A percentile compares a stretch with the other conserved stretches of the same genome.
phyloP scores from a whole-genome alignment of 2,113 vertebrate species.

The Xyrauchen texanus region DNA sequence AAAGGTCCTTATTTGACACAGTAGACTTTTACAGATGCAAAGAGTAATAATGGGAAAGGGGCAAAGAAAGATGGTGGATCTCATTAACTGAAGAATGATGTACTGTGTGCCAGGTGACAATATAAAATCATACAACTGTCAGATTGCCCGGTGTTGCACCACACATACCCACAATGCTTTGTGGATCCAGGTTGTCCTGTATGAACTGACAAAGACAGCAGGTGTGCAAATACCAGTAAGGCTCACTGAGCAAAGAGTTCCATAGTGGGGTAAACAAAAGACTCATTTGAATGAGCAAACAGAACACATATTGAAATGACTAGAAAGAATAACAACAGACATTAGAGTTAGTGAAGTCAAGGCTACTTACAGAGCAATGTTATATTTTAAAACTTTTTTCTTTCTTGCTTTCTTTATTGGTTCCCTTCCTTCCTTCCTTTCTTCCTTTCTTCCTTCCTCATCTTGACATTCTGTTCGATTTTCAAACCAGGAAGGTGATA shows the following conservation, averaged over 20 bases:
- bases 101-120: slow-evolving; percentile 50
- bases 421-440: slow-evolving; percentile 7
- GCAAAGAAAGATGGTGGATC: slow-evolving; percentile 9
- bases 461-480: slow-evolving; percentile 38
- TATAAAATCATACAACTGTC: slow-evolving; percentile 48
- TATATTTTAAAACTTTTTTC: background rate
- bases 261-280: slow-evolving; percentile 71
- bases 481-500: slow-evolving; percentile 20
- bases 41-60: background rate
- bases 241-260: slow-evolving; percentile 66
- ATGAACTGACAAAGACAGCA: slow-evolving; percentile 74
- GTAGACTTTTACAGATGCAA: too few relatives aligned
- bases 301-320: slow-evolving; percentile 55
- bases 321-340: slow-evolving; percentile 27
- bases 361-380: background rate
- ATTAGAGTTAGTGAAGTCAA: background rate
- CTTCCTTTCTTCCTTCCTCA: slow-evolving; percentile 30
- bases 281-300: slow-evolving; percentile 69
- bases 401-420: background rate
- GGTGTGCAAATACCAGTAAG: slow-evolving; percentile 77
- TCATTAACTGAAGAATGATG: slow-evolving; percentile 53
- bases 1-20: background rate
- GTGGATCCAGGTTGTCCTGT: slow-evolving; percentile 69
- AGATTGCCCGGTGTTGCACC: slow-evolving; percentile 43
- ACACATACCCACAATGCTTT: slow-evolving; percentile 71